Evolutionary conservation across 2,888 invertebrate genomes (phyloP), one percentile per base, ranked within the genome.

Genomic region (Belgica antarctica): DNA sequence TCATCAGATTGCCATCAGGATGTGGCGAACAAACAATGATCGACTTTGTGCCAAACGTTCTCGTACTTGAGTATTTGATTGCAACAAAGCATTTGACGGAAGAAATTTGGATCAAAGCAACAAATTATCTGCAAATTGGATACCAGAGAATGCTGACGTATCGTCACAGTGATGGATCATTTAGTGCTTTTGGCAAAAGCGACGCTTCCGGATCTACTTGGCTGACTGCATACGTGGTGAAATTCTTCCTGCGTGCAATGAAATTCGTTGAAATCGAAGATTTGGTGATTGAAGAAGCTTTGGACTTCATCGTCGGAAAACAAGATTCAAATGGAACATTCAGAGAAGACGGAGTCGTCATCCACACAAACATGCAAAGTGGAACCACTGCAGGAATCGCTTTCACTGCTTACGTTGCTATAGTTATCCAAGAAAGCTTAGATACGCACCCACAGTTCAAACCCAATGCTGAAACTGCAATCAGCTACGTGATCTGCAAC

Each of bases 11-110:
- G 63, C 91, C 91, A 0, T 86, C 86, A 61, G 92, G 91, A 1
- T 92, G 91, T 76, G 91, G 91, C 0, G 91, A 92, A 75, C 91
- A 92, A 81, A 90, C 89, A 77, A 89, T 91, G 88, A 85, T 90
- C 3, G 83, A 86, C 0, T 84, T 91, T 71, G 88, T 88, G 0
- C 89, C 90, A 0, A 91, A 90, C 77, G 81, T 91, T 46, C 84
- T 87, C 71, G 86, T 89, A 0, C 77, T 89, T 46, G 78, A 82
- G 57, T 88, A 88, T 73, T 79, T 90, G 62, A 19, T 12, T 1
- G 24, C 31, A 8, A 68, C 68, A 5, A 19, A 68, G 12, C 46
- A 68, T 17, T 4, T 68, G 2, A 68, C 68, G 2, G 19, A 27
- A 15, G 28, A 28, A 10, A 2, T 68, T 10, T 12, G 31, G 28